Evolutionary conservation across 1,140 invertebrate genomes (phyloP), one percentile per base, ranked within the genome.

Genomic region (Laodelphax striatellus): DNA sequence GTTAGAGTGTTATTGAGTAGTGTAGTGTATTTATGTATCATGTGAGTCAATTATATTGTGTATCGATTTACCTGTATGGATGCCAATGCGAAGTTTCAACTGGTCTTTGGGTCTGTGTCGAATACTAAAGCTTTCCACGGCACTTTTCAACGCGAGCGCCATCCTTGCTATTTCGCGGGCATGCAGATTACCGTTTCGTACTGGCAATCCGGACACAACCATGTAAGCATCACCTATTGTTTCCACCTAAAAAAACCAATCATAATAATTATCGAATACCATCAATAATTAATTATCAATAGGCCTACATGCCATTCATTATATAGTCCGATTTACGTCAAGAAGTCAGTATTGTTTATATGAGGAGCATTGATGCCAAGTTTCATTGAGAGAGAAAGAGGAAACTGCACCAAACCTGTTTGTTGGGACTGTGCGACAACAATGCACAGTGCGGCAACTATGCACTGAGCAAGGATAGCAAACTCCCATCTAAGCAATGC

Each of bases 221-320:
- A 98, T 97, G 73, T 98, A 98, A 2, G 94, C 94, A 72, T 98
- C 95, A 0, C 94, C 94, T 65, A 97, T 97, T 6, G 94, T 97
- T 76, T 97, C 94, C 43, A 95, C 91, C 91, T 94, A 65, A 22
- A 68, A 70, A 65, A 57, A n/a, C n/a, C n/a, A n/a, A n/a, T n/a
- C n/a, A n/a, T n/a, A n/a, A n/a, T 13, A 38, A 38, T 5, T 38
- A 28, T 6, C 2, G 24, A 28, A 28, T 6, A 28, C 2, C 24
- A 28, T 4, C 6, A 28, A 28, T 28, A 28, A 28, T 28, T 28
- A 28, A 28, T 28, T 28, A 28, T 28, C 2, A n/a, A n/a, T n/a
- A n/a, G n/a, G n/a, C n/a, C n/a, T n/a, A n/a, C n/a, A n/a, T n/a
- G 24, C 24, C 24, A 28, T 28, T 28, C n/a, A n/a, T n/a, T n/a